phyloP scores from a whole-genome alignment of 2,888 invertebrate genomes.

The Clistopyga incitator region DNA sequence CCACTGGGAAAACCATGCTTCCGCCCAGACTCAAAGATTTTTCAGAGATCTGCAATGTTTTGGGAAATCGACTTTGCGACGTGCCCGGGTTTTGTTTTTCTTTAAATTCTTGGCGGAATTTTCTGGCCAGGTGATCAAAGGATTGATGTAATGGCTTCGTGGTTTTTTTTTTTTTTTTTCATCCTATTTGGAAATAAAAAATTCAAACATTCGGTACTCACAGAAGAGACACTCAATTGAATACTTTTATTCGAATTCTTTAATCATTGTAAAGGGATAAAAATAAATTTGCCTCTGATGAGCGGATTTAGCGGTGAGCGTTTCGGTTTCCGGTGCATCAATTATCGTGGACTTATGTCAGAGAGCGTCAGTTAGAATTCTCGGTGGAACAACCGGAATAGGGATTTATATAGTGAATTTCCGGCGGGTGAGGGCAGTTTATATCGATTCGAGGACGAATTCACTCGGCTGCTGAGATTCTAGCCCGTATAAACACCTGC shows the following conservation, averaged over 20 bases:
- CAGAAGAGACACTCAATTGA: not conserved
- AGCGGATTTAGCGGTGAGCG: not conserved
- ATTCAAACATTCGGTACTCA: too few species aligned
- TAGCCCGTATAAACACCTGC: constrained; percentile 51
- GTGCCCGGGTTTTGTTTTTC: not conserved
- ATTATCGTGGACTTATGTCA: constrained; percentile 1
- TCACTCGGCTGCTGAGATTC: constrained; percentile 27
- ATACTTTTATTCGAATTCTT: not conserved
- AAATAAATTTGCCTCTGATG: not conserved
- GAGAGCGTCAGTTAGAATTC: not conserved
- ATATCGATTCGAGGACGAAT: constrained; percentile 45
- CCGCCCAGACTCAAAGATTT: constrained; percentile 1
- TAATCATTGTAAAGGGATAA: not conserved
- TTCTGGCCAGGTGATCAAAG: too few species aligned
- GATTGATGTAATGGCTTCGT: too few species aligned
- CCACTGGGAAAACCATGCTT: constrained; percentile 13
- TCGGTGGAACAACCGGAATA: not conserved
- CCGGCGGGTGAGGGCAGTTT: not conserved
- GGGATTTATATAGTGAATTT: constrained; percentile 9
- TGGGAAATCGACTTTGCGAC: not conserved
- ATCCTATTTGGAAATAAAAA: not conserved
- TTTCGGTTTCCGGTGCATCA: not conserved
- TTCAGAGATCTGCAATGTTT: not conserved
- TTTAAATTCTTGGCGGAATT: too few species aligned
- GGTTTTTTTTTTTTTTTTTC: not conserved